Percentiles rank a stretch among this genome's conserved stretches.
Conservation (phyloP, 2,888 invertebrate species). For the Linnaemya vulpina region DNA sequence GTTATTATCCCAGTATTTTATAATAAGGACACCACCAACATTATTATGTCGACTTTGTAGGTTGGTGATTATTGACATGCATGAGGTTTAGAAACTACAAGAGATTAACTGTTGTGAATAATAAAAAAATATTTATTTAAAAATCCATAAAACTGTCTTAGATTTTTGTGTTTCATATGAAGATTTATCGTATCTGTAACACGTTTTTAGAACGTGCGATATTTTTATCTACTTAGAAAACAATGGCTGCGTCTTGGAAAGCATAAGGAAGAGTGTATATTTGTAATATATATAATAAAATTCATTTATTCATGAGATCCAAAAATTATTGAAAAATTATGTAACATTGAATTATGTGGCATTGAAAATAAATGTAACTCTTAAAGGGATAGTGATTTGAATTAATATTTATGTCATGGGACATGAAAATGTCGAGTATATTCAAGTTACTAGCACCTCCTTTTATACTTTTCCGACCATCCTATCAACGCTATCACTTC, state of each 20-base stretch:
- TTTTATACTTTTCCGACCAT: no score
- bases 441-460: no score
- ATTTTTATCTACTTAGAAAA: slow-evolving; percentile 39
- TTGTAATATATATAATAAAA: background rate
- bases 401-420: background rate
- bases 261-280: background rate
- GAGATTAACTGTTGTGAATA: slow-evolving; percentile 52
- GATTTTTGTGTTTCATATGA: background rate
- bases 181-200: slow-evolving; percentile 41
- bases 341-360: background rate
- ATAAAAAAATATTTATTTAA: slow-evolving; percentile 19
- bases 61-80: slow-evolving; percentile 66
- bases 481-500: no score
- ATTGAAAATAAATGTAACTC: background rate
- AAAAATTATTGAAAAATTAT: background rate
- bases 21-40: slow-evolving; percentile 35
- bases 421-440: no score
- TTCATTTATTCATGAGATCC: background rate
- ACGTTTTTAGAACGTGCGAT: slow-evolving; percentile 42
- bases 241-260: background rate
- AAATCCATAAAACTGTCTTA: slow-evolving; percentile 35
- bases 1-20: slow-evolving; percentile 10
- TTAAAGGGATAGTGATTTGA: background rate
- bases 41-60: slow-evolving; percentile 45
- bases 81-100: slow-evolving; percentile 50